Base-by-base conservation (phyloP, 2,888 invertebrate genomes). In the Mycalesis mineus region DNA sequence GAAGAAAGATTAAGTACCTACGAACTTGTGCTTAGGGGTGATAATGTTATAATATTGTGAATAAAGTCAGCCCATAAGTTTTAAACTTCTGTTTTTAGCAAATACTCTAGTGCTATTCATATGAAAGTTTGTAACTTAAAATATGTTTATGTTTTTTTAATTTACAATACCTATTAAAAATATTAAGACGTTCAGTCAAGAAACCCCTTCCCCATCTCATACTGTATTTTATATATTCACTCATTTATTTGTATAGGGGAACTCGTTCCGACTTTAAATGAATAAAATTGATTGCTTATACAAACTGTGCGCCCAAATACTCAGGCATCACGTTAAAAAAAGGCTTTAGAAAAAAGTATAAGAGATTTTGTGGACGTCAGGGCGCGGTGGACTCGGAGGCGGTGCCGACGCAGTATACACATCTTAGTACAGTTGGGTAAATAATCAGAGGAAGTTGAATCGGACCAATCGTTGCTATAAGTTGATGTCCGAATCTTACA, bases 231-330 rank as follows among this genome's bases (percentile, higher is more conserved):
- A 78, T 74, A 78, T 73, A 73, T 82, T 80, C 71, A 80, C 75
- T 85, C 80, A 84, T 86, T 84, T 85, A 84, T 88, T 88, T 86
- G 75, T 85, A 81, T 73, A 78, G 77, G 75, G 73, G 75, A 83
- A 82, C 82, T 78, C 78, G 86, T 77, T 82, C 74, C 80, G 79
- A 84, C 86, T 87, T 47, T 47, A 87, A 88, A 89, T 88, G 87
- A 88, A 88, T 88, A 86, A 89, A 89, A 88, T 89, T 89, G 89
- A 89, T 89, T 88, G 88, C 88, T 87, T 88, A 88, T 87, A 88
- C 88, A 88, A 88, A 88, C 88, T 82, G 87, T 83, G 85, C 84
- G 82, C 88, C 86, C 88, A 88, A 88, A 88, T 88, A 87, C 86
- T 85, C 85, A 74, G 73, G 82, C 84, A 85, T 84, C 85, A 85